Conservation (phyloP, 2,113 vertebrate species). For the Xenus cinereus region DNA sequence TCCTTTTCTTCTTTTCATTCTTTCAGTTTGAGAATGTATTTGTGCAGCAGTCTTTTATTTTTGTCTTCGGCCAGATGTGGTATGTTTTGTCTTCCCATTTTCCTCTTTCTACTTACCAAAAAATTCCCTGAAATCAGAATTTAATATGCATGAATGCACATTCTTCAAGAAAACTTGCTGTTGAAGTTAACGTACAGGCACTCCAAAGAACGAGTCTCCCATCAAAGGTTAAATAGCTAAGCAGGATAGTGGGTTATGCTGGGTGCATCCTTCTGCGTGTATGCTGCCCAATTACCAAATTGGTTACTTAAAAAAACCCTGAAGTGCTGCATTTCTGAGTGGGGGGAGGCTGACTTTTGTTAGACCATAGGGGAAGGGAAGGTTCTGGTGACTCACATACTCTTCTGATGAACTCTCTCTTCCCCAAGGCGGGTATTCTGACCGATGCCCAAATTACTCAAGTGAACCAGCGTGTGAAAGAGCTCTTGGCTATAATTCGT, state of each 20-base stretch:
- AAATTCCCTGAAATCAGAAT: background rate
- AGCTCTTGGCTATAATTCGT: slow-evolving; percentile 84
- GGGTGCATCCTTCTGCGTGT: background rate
- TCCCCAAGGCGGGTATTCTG: slow-evolving; percentile 82
- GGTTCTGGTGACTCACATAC: background rate
- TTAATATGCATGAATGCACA: background rate
- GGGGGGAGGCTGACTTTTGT: background rate
- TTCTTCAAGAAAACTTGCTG: background rate
- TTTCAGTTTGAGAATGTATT: background rate
- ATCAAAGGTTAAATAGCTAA: background rate
- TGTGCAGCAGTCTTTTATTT: background rate
- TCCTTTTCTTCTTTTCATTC: background rate
- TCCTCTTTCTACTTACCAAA: background rate
- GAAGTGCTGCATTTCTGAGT: background rate
- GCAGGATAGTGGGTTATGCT: background rate
- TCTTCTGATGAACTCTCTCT: background rate
- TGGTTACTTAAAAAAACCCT: background rate
- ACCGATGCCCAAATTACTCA: slow-evolving; percentile 81
- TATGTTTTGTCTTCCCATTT: background rate
- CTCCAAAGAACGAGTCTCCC: background rate
- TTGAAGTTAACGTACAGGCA: background rate
- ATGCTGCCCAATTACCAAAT: background rate
- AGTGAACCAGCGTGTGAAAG: slow-evolving; percentile 82
- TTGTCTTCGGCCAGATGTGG: background rate
- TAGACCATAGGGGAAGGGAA: background rate